Evolutionary conservation across 2,113 vertebrate species (phyloP).

Genomic region (Oceanites oceanicus): DNA sequence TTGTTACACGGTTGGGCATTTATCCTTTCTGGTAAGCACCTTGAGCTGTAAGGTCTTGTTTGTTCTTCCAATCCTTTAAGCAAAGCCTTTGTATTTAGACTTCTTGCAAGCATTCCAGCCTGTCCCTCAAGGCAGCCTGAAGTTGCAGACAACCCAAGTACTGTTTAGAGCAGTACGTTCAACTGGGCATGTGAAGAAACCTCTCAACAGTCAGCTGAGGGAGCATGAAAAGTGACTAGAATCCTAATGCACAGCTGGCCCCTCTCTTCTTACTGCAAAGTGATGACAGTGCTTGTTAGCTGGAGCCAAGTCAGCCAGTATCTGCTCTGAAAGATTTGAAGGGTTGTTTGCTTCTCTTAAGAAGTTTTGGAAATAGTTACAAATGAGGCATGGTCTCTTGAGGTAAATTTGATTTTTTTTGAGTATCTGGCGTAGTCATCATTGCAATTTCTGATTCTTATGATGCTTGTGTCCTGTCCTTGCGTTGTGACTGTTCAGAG

Average conservation of each 20-base stretch:
- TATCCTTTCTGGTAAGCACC: constrained; percentile 90
- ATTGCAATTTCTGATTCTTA: not conserved
- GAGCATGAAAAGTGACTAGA: not conserved
- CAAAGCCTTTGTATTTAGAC: not conserved
- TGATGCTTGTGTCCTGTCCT: not conserved
- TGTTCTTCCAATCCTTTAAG: not conserved
- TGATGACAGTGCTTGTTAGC: not conserved
- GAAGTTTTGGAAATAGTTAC: not conserved
- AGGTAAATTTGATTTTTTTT: not conserved
- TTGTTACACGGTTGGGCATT: constrained; percentile 87
- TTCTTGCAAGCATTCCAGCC: not conserved
- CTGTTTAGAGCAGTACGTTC: not conserved
- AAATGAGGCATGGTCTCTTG: not conserved
- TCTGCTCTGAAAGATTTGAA: not conserved
- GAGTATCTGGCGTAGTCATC: constrained; percentile 13
- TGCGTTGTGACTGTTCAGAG: not conserved
- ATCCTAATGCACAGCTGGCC: not conserved
- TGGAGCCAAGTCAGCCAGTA: not conserved
- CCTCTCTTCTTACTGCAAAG: not conserved
- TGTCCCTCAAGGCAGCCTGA: not conserved
- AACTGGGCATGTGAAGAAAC: not conserved
- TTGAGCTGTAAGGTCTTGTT: not conserved
- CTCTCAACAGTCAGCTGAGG: not conserved
- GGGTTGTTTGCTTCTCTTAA: not conserved
- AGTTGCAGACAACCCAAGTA: not conserved